Base-by-base conservation (phyloP, 2,888 invertebrate genomes). In the Mimas tiliae region DNA sequence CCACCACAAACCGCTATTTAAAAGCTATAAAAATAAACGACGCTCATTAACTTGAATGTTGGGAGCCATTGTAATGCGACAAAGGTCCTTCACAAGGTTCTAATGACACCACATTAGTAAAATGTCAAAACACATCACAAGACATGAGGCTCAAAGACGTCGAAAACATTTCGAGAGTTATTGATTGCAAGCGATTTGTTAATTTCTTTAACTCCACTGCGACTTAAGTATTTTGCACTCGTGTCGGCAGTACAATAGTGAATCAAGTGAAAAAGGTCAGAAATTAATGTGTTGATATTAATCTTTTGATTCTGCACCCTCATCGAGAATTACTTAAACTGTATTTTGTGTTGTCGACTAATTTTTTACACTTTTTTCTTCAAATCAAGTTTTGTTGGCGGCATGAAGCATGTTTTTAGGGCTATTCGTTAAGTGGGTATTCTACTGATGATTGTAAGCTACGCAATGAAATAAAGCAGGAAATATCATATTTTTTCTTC, bases 71-170 rank as follows among this genome's bases (percentile, higher is more conserved):
- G 90, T 91, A 72, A 65, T 67, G 65, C 67, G 69, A 85, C 83
- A 88, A 88, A 83, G 72, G 75, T 77, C 77, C 77, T 82, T 85
- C 83, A 78, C 78, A 87, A 84, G 86, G 85, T 83, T 85, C 72
- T 90, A 92, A 93, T 85, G 90, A 87, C 85, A 83, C 63, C 86
- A 74, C 91, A 93, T 93, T 93, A 93, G 92, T 93, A 90, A 91
- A 88, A 87, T 90, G 93, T 93, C 93, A 92, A 86, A 93, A 93
- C 92, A 93, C 82, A 89, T 91, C 89, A 91, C 91, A 90, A 86
- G 84, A 89, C 88, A 86, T 85, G 83, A 85, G 80, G 82, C 78
- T 80, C 75, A 82, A 81, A 77, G 75, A 76, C 83, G 83, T 84
- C 74, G 77, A 87, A 83, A 76, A 80, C 80, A 58, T 84, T 81